A percentile compares a stretch with the other conserved stretches of the same genome.
Evolutionary conservation across 2,797 vertebrate genomes (phyloP).

Genomic region (Babyrousa celebensis): DNA sequence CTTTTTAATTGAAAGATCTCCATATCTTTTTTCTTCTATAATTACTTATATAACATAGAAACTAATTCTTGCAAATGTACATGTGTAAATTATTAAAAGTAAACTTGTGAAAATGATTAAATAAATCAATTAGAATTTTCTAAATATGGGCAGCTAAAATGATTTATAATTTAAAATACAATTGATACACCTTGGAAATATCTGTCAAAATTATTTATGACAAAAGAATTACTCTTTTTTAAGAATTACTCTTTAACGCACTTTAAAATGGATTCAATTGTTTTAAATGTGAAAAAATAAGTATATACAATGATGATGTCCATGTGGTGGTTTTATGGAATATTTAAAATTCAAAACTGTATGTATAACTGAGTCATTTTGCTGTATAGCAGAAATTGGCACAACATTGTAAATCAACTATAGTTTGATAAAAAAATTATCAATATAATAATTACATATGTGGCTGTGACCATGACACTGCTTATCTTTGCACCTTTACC

Average conservation of each 20-base stretch:
- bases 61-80: conserved; percentile 57
- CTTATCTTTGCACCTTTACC: neutral
- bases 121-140: conserved; percentile 39
- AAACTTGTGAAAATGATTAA: conserved; percentile 9
- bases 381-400: no score
- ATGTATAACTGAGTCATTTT: no score
- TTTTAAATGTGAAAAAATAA: conserved; percentile 72
- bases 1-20: conserved; percentile 24
- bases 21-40: neutral
- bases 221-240: conserved; percentile 57
- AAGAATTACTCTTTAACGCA: conserved; percentile 24
- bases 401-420: no score
- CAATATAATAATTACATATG: neutral
- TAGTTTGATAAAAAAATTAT: no score
- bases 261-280: conserved; percentile 63
- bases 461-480: neutral
- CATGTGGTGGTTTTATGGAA: neutral
- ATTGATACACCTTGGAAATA: neutral
- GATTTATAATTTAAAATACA: conserved; percentile 46
- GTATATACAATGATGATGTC: neutral
- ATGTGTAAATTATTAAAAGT: conserved; percentile 39
- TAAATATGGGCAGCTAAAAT: conserved; percentile 50
- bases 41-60: conserved; percentile 30
- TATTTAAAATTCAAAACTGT: conserved; percentile 44
- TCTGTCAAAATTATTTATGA: conserved; percentile 49